A percentile compares a stretch with the other conserved stretches of the same genome.
Evolutionary conservation across 1,140 invertebrate species (phyloP).

Genomic region (Tetragonula clypearis): DNA sequence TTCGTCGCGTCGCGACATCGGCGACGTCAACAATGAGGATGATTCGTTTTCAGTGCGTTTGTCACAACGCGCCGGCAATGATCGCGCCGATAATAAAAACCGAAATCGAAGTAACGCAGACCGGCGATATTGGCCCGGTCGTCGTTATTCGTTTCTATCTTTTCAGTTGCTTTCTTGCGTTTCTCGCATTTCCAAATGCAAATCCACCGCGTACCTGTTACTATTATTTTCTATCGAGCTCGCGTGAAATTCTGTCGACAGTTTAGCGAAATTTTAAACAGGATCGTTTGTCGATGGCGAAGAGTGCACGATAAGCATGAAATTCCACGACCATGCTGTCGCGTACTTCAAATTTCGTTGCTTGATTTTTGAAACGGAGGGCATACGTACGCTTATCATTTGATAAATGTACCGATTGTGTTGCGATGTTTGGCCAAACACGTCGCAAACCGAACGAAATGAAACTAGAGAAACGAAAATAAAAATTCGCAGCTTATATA

Average conservation of each 20-base stretch:
- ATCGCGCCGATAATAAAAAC: conserved; percentile 36
- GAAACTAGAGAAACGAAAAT: too few relatives aligned
- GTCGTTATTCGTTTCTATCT: conserved; percentile 9
- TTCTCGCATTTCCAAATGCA: background rate
- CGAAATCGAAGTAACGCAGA: conserved; percentile 36
- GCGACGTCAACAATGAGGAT: conserved; percentile 26
- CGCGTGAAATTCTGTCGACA: background rate
- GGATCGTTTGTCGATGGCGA: too few relatives aligned
- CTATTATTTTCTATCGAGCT: background rate
- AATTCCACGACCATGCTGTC: too few relatives aligned
- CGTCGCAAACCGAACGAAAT: too few relatives aligned
- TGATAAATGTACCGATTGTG: too few relatives aligned
- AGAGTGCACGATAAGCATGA: too few relatives aligned
- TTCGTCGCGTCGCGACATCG: conserved; percentile 11
- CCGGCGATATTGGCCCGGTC: background rate
- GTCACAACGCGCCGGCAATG: background rate
- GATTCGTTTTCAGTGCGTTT: conserved; percentile 33
- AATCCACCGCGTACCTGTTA: background rate
- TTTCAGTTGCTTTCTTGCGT: background rate
- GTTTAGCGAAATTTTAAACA: background rate
- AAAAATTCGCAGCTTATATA: too few relatives aligned
- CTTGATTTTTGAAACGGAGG: too few relatives aligned
- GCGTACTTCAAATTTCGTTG: too few relatives aligned
- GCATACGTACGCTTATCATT: too few relatives aligned
- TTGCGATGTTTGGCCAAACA: too few relatives aligned